Evolutionary conservation across 2,888 invertebrate species (phyloP), one percentile per base, ranked within the genome.

Genomic region (Cosmorhoe ocellata): DNA sequence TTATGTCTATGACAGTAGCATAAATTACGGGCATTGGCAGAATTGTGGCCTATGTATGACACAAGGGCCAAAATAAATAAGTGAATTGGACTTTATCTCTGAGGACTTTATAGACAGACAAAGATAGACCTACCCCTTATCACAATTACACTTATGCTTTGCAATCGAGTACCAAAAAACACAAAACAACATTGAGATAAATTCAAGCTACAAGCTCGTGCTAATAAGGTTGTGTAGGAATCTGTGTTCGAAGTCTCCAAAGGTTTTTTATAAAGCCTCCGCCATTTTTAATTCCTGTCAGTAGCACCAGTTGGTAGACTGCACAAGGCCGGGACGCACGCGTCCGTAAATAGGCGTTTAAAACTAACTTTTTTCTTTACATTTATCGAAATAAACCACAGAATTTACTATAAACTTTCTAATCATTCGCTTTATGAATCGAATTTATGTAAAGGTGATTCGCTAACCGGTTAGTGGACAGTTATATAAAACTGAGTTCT

Each of bases 401-500:
- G n/a, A n/a, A 38, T 31, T 18, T 31, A 43, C 41, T 39, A 52
- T 26, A 34, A 26, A 55, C 54, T 55, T 55, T 55, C 46, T 22
- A 53, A 55, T 45, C 42, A 50, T 66, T 66, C 51, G 58, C 61
- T 61, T 50, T 18, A 37, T 51, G 28, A 51, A 56, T 52, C 51
- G 30, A 37, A 45, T 39, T 44, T 46, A 51, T 42, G 43, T 40
- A 42, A 58, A 59, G 55, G 47, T 47, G 51, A 55, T 52, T 51
- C 44, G 33, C 39, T 59, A 78, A 79, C 78, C 75, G 72, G 83
- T 81, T 71, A 30, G 79, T 76, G 58, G 54, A 79, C 79, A 78
- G 84, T 85, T 83, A 84, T 74, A 83, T 85, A 83, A 84, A 84
- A 70, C 47, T 10, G 63, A 72, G 80, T 79, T 81, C 80, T 76